Percentiles rank a stretch among this genome's conserved stretches.
phyloP scores from a whole-genome alignment of 2,888 invertebrate species.

The Blastobasis lacticolella region DNA sequence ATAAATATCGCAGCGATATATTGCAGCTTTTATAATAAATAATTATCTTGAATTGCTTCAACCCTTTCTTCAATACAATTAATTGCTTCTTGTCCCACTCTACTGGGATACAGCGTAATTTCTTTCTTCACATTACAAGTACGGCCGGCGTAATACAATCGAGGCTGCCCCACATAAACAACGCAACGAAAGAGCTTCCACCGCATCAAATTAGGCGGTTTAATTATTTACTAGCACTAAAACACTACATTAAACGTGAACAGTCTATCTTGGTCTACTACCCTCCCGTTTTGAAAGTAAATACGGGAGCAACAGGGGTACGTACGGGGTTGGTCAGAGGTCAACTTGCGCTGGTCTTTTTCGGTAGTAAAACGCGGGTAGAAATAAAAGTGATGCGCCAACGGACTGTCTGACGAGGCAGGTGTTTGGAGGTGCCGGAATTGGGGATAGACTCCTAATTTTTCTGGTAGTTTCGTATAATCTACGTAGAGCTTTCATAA shows the following conservation, averaged over 20 bases:
- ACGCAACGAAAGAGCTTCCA: conserved; percentile 42
- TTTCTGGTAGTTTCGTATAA: too few relatives aligned
- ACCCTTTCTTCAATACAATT: too few relatives aligned
- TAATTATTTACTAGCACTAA: conserved; percentile 71
- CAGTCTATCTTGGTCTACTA: conserved; percentile 40
- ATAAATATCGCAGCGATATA: too few relatives aligned
- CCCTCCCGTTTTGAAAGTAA: conserved; percentile 21
- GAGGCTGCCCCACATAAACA: conserved; percentile 52
- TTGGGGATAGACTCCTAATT: conserved; percentile 27
- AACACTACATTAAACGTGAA: conserved; percentile 49
- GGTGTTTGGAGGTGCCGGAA: conserved; percentile 46
- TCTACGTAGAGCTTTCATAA: too few relatives aligned
- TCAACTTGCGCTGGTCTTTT: conserved; percentile 47
- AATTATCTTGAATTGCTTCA: too few relatives aligned
- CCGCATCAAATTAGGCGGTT: conserved; percentile 69
- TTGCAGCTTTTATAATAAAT: too few relatives aligned
- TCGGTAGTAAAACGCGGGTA: conserved; percentile 50
- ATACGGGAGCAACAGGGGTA: conserved; percentile 15
- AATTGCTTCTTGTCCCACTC: too few relatives aligned
- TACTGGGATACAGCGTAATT: not conserved
- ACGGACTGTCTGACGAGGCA: conserved; percentile 40
- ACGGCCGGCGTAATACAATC: conserved; percentile 42
- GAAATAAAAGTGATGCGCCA: conserved; percentile 59
- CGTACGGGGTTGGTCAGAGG: conserved; percentile 34
- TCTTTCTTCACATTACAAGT: conserved; percentile 20